phyloP scores from a whole-genome alignment of 2,797 vertebrate species.

The Salarias fasciatus region DNA sequence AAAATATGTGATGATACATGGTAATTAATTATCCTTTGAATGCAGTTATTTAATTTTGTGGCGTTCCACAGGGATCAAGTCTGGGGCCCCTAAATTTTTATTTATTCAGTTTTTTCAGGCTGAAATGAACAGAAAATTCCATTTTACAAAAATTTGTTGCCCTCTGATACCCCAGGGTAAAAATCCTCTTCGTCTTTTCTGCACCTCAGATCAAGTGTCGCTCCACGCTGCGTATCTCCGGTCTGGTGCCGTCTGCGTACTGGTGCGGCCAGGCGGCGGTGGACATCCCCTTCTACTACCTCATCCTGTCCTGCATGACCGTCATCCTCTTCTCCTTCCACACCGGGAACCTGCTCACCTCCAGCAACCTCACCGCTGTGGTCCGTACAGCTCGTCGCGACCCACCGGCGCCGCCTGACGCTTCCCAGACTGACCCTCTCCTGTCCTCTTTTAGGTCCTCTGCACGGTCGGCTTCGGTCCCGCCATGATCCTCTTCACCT shows the following conservation, averaged over 20 bases:
- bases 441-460: slow-evolving; percentile 71
- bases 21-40: no score
- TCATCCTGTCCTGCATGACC: slow-evolving; percentile 81
- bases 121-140: no score
- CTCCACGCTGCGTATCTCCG: slow-evolving; percentile 87
- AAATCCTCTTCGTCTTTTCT: no score
- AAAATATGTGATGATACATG: no score
- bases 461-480: slow-evolving; percentile 82
- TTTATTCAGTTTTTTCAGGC: no score
- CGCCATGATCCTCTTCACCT: slow-evolving; percentile 86
- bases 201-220: slow-evolving; percentile 83
- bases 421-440: neutral
- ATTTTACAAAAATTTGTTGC: no score
- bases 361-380: slow-evolving; percentile 77
- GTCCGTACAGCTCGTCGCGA: slow-evolving; percentile 58
- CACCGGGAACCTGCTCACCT: slow-evolving; percentile 76
- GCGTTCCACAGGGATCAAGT: no score
- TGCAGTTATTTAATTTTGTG: no score
- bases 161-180: no score
- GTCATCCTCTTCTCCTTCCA: slow-evolving; percentile 83
- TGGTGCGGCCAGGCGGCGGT: slow-evolving; percentile 93
- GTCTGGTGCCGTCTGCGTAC: slow-evolving; percentile 91
- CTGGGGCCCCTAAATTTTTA: no score
- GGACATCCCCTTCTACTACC: slow-evolving; percentile 86
- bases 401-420: no score